A percentile compares a stretch with the other conserved stretches of the same genome.
Evolutionary conservation across 2,888 invertebrate genomes (phyloP).

Genomic region (Electrophaes corylata): DNA sequence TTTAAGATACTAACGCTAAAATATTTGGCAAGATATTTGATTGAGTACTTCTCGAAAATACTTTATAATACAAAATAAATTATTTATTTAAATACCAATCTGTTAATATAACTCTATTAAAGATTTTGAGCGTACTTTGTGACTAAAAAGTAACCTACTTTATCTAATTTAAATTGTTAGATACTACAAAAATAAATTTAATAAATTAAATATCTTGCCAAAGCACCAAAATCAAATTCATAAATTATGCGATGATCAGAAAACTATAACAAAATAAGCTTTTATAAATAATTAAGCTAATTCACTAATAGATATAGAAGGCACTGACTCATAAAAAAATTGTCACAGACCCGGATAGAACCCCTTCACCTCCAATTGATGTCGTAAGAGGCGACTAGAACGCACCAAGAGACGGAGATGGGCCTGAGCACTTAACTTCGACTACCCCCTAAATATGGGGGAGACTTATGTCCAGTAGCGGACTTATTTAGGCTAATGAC

Average conservation of each 20-base stretch:
- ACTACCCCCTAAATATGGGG: no score
- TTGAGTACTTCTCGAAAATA: neutral
- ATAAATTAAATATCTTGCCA: neutral
- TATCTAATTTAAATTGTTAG: neutral
- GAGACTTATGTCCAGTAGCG: no score
- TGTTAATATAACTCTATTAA: neutral
- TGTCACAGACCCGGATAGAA: no score
- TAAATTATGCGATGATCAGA: constrained; percentile 10
- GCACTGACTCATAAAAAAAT: constrained; percentile 19
- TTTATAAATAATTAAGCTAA: neutral
- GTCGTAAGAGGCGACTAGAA: no score
- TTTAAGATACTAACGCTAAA: neutral
- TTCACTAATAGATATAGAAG: constrained; percentile 9
- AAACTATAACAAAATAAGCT: neutral
- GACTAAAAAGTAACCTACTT: neutral
- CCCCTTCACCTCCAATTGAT: no score
- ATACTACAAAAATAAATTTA: neutral
- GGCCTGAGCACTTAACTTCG: no score
- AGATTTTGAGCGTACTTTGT: neutral
- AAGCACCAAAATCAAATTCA: constrained; percentile 33
- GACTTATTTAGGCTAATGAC: no score
- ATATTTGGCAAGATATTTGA: constrained; percentile 24
- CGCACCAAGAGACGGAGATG: no score
- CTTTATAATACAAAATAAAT: neutral
- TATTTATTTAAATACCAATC: neutral